These are phyloP conservation scores for Cynocephalus volans DNA, from an alignment of 2,113 vertebrate genomes.

Conservation along the genomic window DNA sequence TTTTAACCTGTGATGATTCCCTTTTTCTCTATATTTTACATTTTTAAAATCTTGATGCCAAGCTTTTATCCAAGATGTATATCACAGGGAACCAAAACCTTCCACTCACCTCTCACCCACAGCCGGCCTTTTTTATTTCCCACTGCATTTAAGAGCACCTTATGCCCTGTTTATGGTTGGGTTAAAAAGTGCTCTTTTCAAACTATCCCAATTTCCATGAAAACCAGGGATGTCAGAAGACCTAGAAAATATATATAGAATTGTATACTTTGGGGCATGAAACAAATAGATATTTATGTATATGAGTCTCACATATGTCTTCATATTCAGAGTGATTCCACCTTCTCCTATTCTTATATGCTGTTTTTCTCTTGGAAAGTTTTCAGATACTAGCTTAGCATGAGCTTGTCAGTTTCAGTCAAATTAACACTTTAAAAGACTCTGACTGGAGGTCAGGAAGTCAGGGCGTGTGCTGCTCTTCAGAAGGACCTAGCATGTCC, in stretches of 20 bases:
- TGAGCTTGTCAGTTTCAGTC: neutral
- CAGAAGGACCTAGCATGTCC: neutral
- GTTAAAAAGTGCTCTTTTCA: neutral
- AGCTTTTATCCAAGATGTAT: neutral
- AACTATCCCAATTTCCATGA: neutral
- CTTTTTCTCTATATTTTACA: neutral
- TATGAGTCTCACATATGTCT: neutral
- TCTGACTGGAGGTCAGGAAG: neutral
- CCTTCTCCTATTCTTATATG: neutral
- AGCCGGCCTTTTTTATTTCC: neutral
- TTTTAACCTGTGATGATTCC: neutral
- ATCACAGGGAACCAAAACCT: neutral
- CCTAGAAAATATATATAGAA: neutral
- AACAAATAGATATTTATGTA: neutral
- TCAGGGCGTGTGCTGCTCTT: neutral
- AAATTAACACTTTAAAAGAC: neutral
- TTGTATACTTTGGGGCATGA: neutral
- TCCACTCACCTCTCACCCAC: neutral
- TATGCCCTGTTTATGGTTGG: neutral
- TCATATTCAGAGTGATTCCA: neutral
- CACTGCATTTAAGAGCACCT: neutral
- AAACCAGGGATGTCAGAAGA: constrained; percentile 16
- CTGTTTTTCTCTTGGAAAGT: neutral
- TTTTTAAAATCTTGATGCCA: neutral
- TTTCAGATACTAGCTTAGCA: neutral